Conservation (phyloP, 2,113 vertebrate genomes). For the Ginglymostoma cirratum region DNA sequence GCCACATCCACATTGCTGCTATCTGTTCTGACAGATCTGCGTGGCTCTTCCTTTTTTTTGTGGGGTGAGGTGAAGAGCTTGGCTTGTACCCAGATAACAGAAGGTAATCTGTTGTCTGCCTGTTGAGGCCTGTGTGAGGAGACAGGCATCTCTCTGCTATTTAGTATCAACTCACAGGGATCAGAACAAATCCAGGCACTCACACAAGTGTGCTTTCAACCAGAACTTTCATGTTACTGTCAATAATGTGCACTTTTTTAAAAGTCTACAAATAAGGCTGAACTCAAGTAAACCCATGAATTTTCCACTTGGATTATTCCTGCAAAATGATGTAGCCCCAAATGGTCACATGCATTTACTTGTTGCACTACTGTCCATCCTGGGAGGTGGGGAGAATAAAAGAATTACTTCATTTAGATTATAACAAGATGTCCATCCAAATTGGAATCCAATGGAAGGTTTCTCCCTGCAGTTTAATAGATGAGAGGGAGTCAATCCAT, state of each 20-base stretch:
- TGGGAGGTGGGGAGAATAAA: background rate
- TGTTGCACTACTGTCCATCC: background rate
- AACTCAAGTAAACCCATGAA: background rate
- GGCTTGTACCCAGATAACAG: background rate
- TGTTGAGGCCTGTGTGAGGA: constrained; percentile 9
- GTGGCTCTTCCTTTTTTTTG: background rate
- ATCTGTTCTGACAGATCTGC: background rate
- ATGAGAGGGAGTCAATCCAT: background rate
- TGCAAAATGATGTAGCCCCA: background rate
- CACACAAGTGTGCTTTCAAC: background rate
- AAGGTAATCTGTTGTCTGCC: background rate
- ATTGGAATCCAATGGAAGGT: no score
- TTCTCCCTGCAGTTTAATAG: background rate
- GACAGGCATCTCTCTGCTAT: background rate
- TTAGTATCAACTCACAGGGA: background rate
- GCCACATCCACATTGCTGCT: background rate
- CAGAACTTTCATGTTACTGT: background rate
- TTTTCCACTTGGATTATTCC: background rate
- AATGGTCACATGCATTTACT: background rate
- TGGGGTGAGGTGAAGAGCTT: background rate
- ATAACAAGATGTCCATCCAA: background rate
- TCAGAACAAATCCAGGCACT: background rate
- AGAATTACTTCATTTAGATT: background rate
- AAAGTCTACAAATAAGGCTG: background rate
- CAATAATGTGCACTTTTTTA: background rate